Base-by-base conservation (phyloP, 2,888 invertebrate species). In the Heterodera filipjevi region DNA sequence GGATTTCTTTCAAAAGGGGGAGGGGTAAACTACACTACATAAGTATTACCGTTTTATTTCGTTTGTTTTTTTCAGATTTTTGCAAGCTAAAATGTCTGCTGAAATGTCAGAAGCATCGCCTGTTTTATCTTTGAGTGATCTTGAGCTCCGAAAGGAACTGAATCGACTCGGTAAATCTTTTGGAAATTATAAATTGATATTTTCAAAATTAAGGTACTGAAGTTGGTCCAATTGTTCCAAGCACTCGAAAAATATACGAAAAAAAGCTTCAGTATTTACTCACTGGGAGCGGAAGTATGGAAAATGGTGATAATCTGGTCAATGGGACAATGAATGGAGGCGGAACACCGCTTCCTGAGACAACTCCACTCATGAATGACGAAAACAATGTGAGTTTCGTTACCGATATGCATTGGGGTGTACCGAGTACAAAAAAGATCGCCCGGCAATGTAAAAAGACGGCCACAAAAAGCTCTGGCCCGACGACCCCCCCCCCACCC, bases 181-280 rank as follows among this genome's bases (percentile, higher is more conserved):
- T 59, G 19, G 27, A 8, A 5, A 10, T 27, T 75, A 14, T 19
- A 30, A 27, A 12, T 30, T 8, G 19, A 27, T 22, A 33, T 59
- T 8, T 30, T 14, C n/a, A n/a, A 35, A 75, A 64, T 44, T 53
- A 27, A 75, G 75, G 75, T n/a, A 33, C 66, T 64, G 10, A 64
- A n/a, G 46, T 32, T 33, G 85, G 85, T 10, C 85, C 86, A 27
- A 82, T 86, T 2, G 84, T 81, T 16, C 83, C 81, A 33, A 85
- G 85, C 1, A 86, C 84, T 39, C 81, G 86, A 30, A 82, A 82
- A 19, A 49, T 86, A 30, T 85, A 83, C 72, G 84, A 85, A 77
- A 85, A 85, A 76, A 85, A 85, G 71, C 80, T 86, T 39, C 66
- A 66, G 6, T 78, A 74, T 46, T 0, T 78, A 27, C 33, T 39